Conservation (phyloP, 2,797 vertebrate genomes). For the Holocentrus rufus region DNA sequence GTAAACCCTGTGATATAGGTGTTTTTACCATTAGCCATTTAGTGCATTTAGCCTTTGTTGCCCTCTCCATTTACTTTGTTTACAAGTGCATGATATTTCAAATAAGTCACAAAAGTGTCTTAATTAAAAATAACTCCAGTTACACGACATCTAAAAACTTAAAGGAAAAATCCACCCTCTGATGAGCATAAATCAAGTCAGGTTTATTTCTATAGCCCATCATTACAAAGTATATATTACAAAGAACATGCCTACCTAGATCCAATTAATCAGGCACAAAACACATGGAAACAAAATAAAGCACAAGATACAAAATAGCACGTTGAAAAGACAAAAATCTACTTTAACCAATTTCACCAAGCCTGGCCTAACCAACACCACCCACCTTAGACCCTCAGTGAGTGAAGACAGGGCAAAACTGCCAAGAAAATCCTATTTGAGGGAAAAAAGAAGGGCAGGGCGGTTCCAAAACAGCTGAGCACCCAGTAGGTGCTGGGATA, state of each 20-base stretch:
- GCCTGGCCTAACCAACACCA: no score
- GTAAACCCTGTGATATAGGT: slow-evolving; percentile 8
- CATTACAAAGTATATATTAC: neutral
- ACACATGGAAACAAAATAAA: no score
- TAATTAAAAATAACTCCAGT: slow-evolving; percentile 25
- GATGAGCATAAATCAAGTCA: neutral
- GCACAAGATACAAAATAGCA: no score
- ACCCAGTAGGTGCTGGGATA: no score
- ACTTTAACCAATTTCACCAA: no score
- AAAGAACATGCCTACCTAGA: neutral
- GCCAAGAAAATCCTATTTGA: no score
- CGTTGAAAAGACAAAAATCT: no score
- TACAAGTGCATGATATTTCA: slow-evolving; percentile 32
- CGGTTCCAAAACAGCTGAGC: no score
- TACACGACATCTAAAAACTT: neutral
- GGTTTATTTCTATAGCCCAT: neutral
- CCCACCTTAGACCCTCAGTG: no score
- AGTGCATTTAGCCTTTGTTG: slow-evolving; percentile 51
- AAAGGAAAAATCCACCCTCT: neutral
- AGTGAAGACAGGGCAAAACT: no score
- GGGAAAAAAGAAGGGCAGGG: no score
- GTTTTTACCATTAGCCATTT: slow-evolving; percentile 18
- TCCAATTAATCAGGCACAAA: neutral
- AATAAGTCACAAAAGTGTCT: slow-evolving; percentile 49
- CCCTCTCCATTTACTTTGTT: slow-evolving; percentile 41